Percentiles rank a stretch among this genome's conserved stretches.
Evolutionary conservation across 2,113 vertebrate species (phyloP).

Genomic region (Malurus alboscapulatus): DNA sequence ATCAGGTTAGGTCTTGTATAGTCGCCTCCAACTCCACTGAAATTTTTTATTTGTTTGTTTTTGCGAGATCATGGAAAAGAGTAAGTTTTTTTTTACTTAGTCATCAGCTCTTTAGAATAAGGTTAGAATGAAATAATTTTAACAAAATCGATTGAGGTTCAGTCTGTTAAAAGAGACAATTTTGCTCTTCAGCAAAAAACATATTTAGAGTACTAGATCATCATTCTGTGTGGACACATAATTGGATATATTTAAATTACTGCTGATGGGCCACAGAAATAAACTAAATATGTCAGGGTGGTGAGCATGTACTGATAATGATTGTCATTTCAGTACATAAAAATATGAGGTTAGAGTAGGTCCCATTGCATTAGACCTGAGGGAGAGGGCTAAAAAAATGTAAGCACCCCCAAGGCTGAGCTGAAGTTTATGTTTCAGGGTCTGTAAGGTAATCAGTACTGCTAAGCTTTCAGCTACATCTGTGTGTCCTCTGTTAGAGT

Average conservation of each 20-base stretch:
- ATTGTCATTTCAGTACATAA: neutral
- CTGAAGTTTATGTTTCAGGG: neutral
- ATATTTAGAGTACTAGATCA: neutral
- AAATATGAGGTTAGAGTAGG: neutral
- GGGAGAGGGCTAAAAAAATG: neutral
- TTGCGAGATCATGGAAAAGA: neutral
- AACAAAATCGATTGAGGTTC: neutral
- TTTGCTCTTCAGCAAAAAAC: neutral
- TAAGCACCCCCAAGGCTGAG: neutral
- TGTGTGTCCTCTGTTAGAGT: neutral
- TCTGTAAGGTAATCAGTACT: neutral
- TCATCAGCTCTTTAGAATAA: neutral
- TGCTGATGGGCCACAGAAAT: neutral
- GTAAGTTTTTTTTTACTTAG: neutral
- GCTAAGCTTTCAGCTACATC: neutral
- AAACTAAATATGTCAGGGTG: neutral
- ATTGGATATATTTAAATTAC: neutral
- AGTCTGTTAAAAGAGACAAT: neutral
- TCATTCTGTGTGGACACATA: neutral
- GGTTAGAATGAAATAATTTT: neutral
- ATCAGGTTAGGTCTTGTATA: neutral
- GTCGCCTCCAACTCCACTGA: neutral
- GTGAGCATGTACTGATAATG: neutral
- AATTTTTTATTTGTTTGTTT: neutral
- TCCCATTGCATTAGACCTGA: neutral